Evolutionary conservation across 2,888 invertebrate genomes (phyloP).

Genomic region (Euphydryas editha): DNA sequence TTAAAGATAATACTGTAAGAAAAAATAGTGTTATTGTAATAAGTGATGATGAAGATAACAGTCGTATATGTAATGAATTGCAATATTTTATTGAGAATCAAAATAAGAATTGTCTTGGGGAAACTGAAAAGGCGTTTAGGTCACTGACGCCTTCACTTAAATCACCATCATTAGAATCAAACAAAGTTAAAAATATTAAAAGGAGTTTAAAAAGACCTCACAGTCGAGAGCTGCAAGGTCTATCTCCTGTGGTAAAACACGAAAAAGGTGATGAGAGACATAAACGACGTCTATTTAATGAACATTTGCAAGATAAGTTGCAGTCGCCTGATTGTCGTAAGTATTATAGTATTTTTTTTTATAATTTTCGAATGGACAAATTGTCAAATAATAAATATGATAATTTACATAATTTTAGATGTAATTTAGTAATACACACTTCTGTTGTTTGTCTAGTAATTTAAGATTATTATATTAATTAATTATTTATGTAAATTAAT

Average conservation of each 20-base stretch:
- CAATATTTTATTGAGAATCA: conserved; percentile 42
- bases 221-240: conserved; percentile 66
- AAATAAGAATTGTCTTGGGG: conserved; percentile 43
- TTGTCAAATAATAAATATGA: too few relatives aligned
- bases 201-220: conserved; percentile 70
- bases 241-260: conserved; percentile 53
- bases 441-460: too few relatives aligned
- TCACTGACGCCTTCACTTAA: conserved; percentile 56
- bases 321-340: conserved; percentile 59
- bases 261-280: conserved; percentile 52
- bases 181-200: conserved; percentile 65
- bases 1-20: conserved; percentile 49
- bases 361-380: too few relatives aligned
- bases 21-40: conserved; percentile 47
- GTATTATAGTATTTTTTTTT: too few relatives aligned
- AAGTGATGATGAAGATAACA: conserved; percentile 53
- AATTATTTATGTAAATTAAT: too few relatives aligned
- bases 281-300: conserved; percentile 57
- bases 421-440: too few relatives aligned
- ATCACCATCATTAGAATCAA: conserved; percentile 49
- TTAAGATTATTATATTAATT: too few relatives aligned
- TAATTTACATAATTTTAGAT: too few relatives aligned
- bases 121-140: conserved; percentile 41
- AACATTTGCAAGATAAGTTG: conserved; percentile 49
- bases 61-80: conserved; percentile 31